Conservation (phyloP, 2,888 invertebrate species). For the Eustalomyia histrio region DNA sequence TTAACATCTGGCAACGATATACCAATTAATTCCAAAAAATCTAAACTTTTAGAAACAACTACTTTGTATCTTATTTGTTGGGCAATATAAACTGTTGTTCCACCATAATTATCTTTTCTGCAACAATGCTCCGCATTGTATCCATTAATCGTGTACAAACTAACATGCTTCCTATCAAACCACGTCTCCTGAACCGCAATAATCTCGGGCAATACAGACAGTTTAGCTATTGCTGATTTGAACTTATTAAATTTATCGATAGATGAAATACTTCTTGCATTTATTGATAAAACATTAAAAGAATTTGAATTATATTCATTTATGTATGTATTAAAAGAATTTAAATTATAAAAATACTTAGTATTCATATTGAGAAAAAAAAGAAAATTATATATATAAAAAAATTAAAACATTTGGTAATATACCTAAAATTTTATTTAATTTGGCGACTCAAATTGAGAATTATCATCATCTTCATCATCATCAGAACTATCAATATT, state of each 20-base stretch:
- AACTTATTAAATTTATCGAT: background rate
- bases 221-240: background rate
- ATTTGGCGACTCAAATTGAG: background rate
- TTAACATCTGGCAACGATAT: background rate
- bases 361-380: background rate
- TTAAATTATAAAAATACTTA: background rate
- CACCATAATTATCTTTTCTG: too few species aligned
- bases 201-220: background rate
- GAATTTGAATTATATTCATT: background rate
- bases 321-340: background rate
- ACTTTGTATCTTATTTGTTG: too few species aligned
- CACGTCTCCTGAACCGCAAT: background rate
- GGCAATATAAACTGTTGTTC: too few species aligned
- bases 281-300: background rate
- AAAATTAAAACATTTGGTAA: too few species aligned
- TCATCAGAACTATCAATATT: background rate
- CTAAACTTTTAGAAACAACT: background rate
- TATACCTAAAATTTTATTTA: background rate
- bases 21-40: constrained; percentile 11
- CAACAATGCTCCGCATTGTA: too few species aligned
- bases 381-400: too few species aligned
- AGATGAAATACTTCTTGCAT: too few species aligned
- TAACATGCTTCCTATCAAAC: too few species aligned
- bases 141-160: too few species aligned
- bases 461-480: background rate